Percentiles rank a stretch among this genome's conserved stretches.
phyloP scores from a whole-genome alignment of 2,797 vertebrate species.

The Tolypeutes matacus region DNA sequence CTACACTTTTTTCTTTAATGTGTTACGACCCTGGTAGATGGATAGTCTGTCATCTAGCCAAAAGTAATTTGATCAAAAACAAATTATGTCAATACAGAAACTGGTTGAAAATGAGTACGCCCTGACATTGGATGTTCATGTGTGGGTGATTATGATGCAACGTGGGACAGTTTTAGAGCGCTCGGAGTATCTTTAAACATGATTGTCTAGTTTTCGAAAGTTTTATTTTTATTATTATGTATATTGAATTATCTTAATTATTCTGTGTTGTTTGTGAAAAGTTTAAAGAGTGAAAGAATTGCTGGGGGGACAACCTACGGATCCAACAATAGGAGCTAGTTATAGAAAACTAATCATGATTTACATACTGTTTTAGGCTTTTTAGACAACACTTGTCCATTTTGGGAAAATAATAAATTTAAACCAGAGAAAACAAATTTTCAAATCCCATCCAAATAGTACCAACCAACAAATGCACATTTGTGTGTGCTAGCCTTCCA shows the following conservation, averaged over 20 bases:
- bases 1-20: background rate
- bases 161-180: background rate
- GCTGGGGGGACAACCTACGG: background rate
- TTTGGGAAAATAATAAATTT: conserved; percentile 35
- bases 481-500: background rate
- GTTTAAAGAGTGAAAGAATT: conserved; percentile 32
- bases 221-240: background rate
- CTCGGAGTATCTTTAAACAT: background rate
- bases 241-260: background rate
- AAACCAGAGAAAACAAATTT: background rate
- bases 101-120: background rate
- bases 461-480: background rate
- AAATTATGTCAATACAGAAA: background rate
- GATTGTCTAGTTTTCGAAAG: background rate
- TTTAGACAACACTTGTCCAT: background rate
- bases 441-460: background rate
- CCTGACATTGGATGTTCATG: background rate
- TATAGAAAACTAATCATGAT: conserved; percentile 25
- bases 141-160: background rate
- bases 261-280: conserved; percentile 12
- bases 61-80: conserved; percentile 1
- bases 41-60: background rate
- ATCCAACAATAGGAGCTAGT: background rate
- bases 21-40: background rate
- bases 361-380: background rate